These are phyloP conservation scores for Octopus sinensis DNA, from an alignment of 1,140 invertebrate species.

Conservation along the genomic window DNA sequence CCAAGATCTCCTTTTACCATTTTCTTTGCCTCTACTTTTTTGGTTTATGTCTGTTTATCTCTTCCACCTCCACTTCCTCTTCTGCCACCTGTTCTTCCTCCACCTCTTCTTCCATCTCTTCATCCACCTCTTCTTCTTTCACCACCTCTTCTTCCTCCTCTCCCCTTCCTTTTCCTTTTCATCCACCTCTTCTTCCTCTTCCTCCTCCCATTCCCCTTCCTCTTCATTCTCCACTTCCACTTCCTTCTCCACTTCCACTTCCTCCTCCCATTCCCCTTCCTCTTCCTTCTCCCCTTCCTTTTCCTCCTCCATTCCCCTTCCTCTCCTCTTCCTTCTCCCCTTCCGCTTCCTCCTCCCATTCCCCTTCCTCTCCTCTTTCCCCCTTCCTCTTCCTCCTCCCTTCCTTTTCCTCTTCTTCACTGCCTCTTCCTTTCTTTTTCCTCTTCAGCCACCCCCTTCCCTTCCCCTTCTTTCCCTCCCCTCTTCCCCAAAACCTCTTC, in stretches of 20 bases:
- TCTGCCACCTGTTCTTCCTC: neutral
- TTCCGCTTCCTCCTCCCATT: too few relatives aligned
- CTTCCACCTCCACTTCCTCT: constrained; percentile 11
- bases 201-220: too few relatives aligned
- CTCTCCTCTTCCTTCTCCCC: constrained; percentile 15
- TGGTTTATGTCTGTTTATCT: neutral
- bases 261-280: too few relatives aligned
- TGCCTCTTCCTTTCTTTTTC: neutral
- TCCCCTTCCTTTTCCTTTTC: constrained; percentile 14
- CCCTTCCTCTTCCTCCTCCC: constrained; percentile 12
- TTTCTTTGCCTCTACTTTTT: neutral
- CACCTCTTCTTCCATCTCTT: neutral
- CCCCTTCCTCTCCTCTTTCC: constrained; percentile 16
- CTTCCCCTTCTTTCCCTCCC: constrained; percentile 6
- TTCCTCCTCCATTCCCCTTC: neutral
- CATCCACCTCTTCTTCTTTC: neutral
- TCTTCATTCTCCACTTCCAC: too few relatives aligned
- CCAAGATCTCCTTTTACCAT: constrained; percentile 3
- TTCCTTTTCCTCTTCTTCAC: neutral
- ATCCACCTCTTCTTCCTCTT: constrained; percentile 1
- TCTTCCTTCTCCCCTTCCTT: neutral
- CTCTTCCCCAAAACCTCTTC: neutral
- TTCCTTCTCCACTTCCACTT: too few relatives aligned
- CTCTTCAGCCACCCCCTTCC: neutral
- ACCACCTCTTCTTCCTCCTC: neutral